A percentile compares a stretch with the other conserved stretches of the same genome.
phyloP scores from a whole-genome alignment of 2,888 invertebrate genomes.

The Drosophila pseudotakahashii region DNA sequence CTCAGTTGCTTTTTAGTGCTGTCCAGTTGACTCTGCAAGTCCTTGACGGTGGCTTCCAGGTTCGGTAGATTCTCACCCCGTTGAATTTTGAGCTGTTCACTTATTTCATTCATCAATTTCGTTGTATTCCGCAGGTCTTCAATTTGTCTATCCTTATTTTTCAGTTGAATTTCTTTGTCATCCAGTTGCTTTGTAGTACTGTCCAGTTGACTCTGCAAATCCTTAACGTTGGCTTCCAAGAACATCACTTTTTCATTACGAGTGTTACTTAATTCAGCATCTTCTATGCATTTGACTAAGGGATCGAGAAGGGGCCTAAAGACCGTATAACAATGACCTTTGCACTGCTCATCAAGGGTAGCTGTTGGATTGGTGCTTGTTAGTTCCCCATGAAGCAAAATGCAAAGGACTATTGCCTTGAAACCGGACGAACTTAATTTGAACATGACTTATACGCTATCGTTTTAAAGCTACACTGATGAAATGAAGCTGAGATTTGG shows the following conservation, averaged over 20 bases:
- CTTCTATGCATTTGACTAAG: neutral
- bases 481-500: neutral
- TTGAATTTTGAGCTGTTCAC: neutral
- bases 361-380: neutral
- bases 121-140: neutral
- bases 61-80: too few species aligned
- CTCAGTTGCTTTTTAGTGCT: too few species aligned
- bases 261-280: neutral
- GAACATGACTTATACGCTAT: neutral
- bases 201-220: too few species aligned
- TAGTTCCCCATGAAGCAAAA: neutral
- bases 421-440: neutral
- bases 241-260: too few species aligned
- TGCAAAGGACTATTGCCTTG: neutral
- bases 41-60: too few species aligned
- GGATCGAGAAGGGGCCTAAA: neutral
- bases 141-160: neutral
- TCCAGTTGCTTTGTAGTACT: too few species aligned
- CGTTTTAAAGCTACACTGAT: neutral
- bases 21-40: too few species aligned
- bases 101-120: neutral
- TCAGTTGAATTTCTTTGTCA: neutral
- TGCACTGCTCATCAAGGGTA: neutral
- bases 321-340: neutral
- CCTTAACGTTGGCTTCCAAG: too few species aligned